Percentiles rank a stretch among this genome's conserved stretches.
These are phyloP conservation scores for Aphelenchoides avenae DNA, from an alignment of 1,140 invertebrate genomes.

Conservation along the genomic window DNA sequence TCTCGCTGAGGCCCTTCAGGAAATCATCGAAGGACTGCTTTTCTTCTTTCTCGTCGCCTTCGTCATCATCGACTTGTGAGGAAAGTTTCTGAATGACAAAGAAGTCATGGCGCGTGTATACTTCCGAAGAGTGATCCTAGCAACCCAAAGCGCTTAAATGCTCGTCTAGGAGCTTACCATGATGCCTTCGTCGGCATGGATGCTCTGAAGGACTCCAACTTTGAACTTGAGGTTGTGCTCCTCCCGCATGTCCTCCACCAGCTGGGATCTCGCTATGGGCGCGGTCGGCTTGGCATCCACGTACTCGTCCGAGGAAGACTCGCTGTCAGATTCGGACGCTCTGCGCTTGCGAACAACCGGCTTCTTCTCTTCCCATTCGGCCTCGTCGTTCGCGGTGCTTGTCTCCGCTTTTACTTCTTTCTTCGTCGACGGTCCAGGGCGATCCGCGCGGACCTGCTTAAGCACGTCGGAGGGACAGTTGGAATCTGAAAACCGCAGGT, in stretches of 20 bases:
- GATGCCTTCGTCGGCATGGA: conserved; percentile 36
- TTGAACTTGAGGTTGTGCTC: conserved; percentile 47
- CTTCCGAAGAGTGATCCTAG: not conserved
- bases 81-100: conserved; percentile 28
- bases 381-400: not conserved
- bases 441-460: conserved; percentile 33
- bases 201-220: conserved; percentile 24
- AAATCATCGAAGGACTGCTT: conserved; percentile 30
- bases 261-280: conserved; percentile 27
- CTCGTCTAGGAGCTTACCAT: conserved; percentile 19
- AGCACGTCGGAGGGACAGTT: conserved; percentile 58
- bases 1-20: conserved; percentile 32
- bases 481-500: conserved; percentile 42
- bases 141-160: not conserved
- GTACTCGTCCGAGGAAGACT: too few relatives aligned
- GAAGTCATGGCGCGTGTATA: not conserved
- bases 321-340: too few relatives aligned
- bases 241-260: conserved; percentile 41
- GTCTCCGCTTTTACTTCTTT: conserved; percentile 14
- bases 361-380: conserved; percentile 5
- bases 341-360: too few relatives aligned
- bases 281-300: conserved; percentile 9
- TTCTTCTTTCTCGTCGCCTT: conserved; percentile 17
- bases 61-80: conserved; percentile 4
- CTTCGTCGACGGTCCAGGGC: not conserved